phyloP scores from a whole-genome alignment of 2,113 vertebrate genomes.

The Aldabrachelys gigantea region DNA sequence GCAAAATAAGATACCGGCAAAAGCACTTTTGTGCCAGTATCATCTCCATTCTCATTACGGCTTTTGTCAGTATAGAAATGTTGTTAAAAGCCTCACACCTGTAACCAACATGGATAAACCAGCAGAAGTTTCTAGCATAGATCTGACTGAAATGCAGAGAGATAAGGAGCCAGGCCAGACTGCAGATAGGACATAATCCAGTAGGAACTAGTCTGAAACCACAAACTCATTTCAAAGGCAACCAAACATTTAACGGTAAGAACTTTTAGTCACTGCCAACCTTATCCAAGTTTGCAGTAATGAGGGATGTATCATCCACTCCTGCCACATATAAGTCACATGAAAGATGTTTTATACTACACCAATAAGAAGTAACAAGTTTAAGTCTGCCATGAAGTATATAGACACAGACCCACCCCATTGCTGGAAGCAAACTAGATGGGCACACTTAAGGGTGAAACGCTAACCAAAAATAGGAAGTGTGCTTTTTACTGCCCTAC shows the following conservation, averaged over 20 bases:
- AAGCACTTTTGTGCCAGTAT: neutral
- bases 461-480: neutral
- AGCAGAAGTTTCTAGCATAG: neutral
- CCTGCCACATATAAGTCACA: neutral
- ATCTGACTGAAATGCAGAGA: neutral
- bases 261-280: neutral
- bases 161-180: neutral
- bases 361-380: neutral
- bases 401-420: fast-evolving
- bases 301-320: neutral
- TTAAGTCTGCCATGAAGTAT: fast-evolving
- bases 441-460: neutral
- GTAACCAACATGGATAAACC: fast-evolving
- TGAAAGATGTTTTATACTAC: neutral
- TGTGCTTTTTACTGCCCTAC: fast-evolving
- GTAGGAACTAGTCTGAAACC: neutral
- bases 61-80: neutral
- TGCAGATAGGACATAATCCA: neutral
- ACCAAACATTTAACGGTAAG: neutral
- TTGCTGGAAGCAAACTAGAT: neutral
- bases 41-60: fast-evolving
- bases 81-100: neutral
- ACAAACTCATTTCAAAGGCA: neutral
- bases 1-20: neutral
- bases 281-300: neutral